phyloP scores from a whole-genome alignment of 1,140 invertebrate species.

The Trachymyrmex septentrionalis region DNA sequence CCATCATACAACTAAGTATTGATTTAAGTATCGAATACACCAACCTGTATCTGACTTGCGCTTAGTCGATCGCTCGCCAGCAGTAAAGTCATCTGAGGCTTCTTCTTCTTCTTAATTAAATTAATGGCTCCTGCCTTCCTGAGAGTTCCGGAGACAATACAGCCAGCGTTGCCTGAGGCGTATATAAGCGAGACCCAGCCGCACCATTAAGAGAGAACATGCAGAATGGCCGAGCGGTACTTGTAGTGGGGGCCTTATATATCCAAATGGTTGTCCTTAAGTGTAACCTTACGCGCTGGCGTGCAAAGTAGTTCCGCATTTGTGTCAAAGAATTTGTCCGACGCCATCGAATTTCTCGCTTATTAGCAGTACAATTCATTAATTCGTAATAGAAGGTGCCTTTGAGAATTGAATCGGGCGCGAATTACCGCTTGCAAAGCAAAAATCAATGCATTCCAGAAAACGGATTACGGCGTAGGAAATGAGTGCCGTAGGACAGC shows the following conservation, averaged over 20 bases:
- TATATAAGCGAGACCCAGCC: constrained; percentile 71
- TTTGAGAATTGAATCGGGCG: rapidly evolving
- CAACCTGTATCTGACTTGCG: constrained; percentile 82
- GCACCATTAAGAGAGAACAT: constrained; percentile 50
- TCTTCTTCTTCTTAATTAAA: too few species aligned
- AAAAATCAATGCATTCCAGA: background rate
- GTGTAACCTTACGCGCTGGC: constrained; percentile 72
- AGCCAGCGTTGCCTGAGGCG: too few species aligned
- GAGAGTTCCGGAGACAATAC: too few species aligned
- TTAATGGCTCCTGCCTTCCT: too few species aligned
- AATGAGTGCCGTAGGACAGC: background rate
- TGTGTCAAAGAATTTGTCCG: background rate
- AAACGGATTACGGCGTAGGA: constrained; percentile 26
- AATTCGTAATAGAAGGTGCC: background rate
- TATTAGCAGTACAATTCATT: background rate
- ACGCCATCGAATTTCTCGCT: background rate
- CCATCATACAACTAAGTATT: constrained; percentile 59
- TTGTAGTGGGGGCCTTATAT: constrained; percentile 71
- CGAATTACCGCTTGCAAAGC: background rate
- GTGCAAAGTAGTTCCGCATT: constrained; percentile 75
- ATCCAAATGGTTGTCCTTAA: constrained; percentile 6
- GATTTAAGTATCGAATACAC: constrained; percentile 76
- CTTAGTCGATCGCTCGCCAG: constrained; percentile 61
- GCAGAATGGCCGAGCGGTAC: constrained; percentile 3
- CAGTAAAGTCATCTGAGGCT: background rate